Base-by-base conservation (phyloP, 1,140 invertebrate genomes). In the Drosophila nebulosa region DNA sequence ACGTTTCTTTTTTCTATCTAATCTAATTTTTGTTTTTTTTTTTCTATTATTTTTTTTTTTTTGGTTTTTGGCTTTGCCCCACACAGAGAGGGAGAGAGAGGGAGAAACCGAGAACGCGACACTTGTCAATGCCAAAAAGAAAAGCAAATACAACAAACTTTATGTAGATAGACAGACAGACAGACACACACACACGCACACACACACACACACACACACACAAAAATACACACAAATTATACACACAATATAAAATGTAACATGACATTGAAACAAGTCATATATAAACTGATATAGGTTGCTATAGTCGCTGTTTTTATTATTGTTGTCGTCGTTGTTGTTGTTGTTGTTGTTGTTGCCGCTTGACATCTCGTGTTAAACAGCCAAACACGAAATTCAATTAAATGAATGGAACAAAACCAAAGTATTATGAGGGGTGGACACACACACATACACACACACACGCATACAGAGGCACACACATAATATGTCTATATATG, bases 201-300 rank as follows among this genome's bases (percentile, higher is more conserved):
- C 67, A 58, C 58, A 65, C 61, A 52, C 52, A 67, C 16, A 51
- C 10, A 12, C 7, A 46, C 22, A 14, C 2, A 7, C 9, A 21
- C 53, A 6, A n/a, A n/a, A n/a, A n/a, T n/a, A n/a, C 1, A 27
- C 7, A 56, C 10, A 10, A 42, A 42, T 18, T 16, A 14, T 7
- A 46, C n/a, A 21, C 21, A 42, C 57, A 42, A 59, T 50, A 72
- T 61, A 55, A 80, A 86, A 74, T 85, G 80, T 85, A 86, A 80
- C 80, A 78, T 85, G 81, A 81, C 80, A 85, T 85, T 85, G 80
- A 85, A 85, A 81, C 67, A 73, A 86, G 74, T 86, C 78, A 86
- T 64, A 71, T 52, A 65, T 61, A 69, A 79, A 76, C 62, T 79
- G 76, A 84, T 79, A 75, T 73, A 74, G 69, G 39, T 46, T 46